Evolutionary conservation across 2,797 vertebrate species (phyloP).

Genomic region (Mormyrus proboscirostris): DNA sequence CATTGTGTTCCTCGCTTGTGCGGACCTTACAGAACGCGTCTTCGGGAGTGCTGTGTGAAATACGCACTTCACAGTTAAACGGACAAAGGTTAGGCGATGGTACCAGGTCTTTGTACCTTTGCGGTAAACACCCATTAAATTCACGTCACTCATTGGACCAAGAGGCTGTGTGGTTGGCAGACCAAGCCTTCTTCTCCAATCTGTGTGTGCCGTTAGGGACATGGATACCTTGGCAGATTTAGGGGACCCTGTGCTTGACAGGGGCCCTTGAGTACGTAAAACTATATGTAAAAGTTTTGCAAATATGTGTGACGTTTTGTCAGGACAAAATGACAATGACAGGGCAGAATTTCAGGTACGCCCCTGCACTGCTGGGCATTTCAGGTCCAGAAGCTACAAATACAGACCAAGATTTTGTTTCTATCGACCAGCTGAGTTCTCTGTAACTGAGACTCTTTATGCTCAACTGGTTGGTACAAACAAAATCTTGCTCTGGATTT

Average conservation of each 20-base stretch:
- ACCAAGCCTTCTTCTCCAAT: background rate
- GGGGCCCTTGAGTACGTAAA: background rate
- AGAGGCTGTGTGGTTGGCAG: background rate
- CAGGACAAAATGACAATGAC: background rate
- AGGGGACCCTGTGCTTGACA: background rate
- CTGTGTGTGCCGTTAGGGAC: background rate
- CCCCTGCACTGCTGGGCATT: too few relatives aligned
- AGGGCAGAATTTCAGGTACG: background rate
- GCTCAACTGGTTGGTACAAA: background rate
- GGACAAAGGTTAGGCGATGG: background rate
- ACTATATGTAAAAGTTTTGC: background rate
- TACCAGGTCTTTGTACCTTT: background rate
- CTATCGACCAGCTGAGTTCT: background rate
- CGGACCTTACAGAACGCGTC: background rate
- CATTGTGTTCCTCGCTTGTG: background rate
- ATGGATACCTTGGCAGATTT: background rate
- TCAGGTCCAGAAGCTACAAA: background rate
- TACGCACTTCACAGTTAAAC: background rate
- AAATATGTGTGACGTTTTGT: background rate
- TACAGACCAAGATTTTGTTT: background rate
- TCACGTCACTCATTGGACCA: background rate
- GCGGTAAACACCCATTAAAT: background rate
- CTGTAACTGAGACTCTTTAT: background rate
- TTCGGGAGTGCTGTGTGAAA: background rate
- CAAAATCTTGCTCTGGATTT: background rate